Conservation (phyloP, 2,888 invertebrate species). For the Dynastes grantii region DNA sequence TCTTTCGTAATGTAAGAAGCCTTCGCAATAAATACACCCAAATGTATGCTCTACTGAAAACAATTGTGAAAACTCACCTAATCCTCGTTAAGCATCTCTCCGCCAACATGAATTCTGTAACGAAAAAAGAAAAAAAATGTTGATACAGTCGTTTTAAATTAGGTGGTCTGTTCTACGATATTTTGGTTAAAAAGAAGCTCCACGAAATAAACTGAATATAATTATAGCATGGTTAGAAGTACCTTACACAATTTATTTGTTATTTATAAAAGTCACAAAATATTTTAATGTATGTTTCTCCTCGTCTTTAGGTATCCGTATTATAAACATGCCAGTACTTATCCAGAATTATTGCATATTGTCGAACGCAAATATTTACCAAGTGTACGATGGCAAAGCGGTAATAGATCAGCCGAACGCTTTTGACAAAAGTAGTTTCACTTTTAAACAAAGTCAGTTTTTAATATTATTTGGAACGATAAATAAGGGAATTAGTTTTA, state of each 20-base stretch:
- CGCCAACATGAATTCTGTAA: slow-evolving; percentile 24
- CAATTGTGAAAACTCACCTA: slow-evolving; percentile 43
- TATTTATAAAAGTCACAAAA: slow-evolving; percentile 32
- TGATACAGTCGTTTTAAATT: slow-evolving; percentile 40
- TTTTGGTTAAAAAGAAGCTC: slow-evolving; percentile 33
- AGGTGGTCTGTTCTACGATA: slow-evolving; percentile 35
- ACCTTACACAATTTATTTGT: slow-evolving; percentile 27
- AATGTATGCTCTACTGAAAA: slow-evolving; percentile 29
- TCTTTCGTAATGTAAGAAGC: slow-evolving; percentile 24
- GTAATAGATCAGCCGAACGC: slow-evolving; percentile 11
- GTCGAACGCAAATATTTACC: slow-evolving; percentile 37
- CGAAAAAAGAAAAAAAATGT: slow-evolving; percentile 28
- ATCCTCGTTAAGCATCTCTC: slow-evolving; percentile 28
- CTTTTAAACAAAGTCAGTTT: slow-evolving; percentile 27
- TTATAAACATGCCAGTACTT: slow-evolving; percentile 36
- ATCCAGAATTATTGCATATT: slow-evolving; percentile 38
- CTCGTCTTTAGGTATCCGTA: slow-evolving; percentile 26
- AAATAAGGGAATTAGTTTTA: slow-evolving; percentile 20
- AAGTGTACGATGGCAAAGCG: background rate
- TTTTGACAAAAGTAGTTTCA: slow-evolving; percentile 33
- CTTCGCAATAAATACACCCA: slow-evolving; percentile 35
- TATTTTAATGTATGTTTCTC: slow-evolving; percentile 26
- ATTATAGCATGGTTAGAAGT: slow-evolving; percentile 32
- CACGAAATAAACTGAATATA: slow-evolving; percentile 32
- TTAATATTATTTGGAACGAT: slow-evolving; percentile 27